Base-by-base conservation (phyloP, 64 coral and sea anemone genomes). In the Porites australiensis region DNA sequence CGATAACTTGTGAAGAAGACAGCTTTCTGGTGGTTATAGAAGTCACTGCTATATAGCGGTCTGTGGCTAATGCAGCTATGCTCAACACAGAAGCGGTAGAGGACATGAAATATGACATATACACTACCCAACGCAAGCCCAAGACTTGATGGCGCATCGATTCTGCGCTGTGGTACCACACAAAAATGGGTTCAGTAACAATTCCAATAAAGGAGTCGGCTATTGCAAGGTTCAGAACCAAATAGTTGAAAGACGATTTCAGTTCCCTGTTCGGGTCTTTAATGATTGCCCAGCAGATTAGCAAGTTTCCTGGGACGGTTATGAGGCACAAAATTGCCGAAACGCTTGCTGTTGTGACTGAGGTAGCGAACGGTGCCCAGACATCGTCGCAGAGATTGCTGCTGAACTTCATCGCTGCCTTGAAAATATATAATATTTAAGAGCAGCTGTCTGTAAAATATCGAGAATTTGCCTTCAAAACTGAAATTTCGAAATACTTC, bases 141-240 rank as follows among this genome's bases (percentile, higher is more conserved):
- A 90, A 75, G 16, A 98, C 92, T 59, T 93, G 48, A 4, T 82
- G 46, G 15, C 61, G 50, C 53, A 89, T 22, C 27, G 92, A 88
- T 84, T 98, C 95, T 2, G 74, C 81, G 44, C 75, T 83, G 73
- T 98, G 95, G 82, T 88, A 98, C 82, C 83, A 85, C 37, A 98
- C 90, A 50, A 98, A 94, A 3, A 87, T 87, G 9, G 95, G 95
- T 57, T 98, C 95, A 13, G 92, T 98, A 3, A 98, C 92, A 27
- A 81, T 21, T 8, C 92, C 95, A 75, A 92, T 75, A 18, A 98
- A 63, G 8, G 87, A 72, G 69, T 98, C 95, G 19, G 92, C 87
- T 12, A 93, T 77, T 8, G 95, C 93, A 13, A 98, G 58, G 54
- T 98, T 98, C 45, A 98, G 82, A 14, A 98, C 77, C n/a, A 98